Evolutionary conservation across 92 coral and sea anemone genomes (phyloP).

Genomic region (Phymanthus crucifer): DNA sequence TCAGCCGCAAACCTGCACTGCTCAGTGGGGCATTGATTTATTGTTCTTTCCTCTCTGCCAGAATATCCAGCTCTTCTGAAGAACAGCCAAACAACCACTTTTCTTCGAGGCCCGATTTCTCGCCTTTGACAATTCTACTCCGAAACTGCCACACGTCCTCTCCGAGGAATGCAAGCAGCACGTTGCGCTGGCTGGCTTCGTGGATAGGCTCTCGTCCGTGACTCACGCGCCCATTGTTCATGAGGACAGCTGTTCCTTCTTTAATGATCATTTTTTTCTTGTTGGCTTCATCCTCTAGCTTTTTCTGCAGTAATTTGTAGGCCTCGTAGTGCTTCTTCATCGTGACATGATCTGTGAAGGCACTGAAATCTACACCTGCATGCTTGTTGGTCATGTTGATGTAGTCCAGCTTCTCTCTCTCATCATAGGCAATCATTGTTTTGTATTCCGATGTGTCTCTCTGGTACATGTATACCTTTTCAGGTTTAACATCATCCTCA

Average conservation of each 20-base stretch:
- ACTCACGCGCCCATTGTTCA: slow-evolving; percentile 19
- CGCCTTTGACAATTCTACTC: slow-evolving; percentile 48
- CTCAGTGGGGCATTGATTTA: too few relatives aligned
- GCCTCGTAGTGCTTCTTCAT: slow-evolving; percentile 49
- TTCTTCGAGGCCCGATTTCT: too few relatives aligned
- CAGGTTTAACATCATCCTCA: slow-evolving; percentile 25
- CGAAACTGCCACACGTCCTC: slow-evolving; percentile 28
- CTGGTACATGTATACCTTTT: background rate
- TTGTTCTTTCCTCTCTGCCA: slow-evolving; percentile 26
- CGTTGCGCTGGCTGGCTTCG: background rate
- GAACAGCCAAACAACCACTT: too few relatives aligned
- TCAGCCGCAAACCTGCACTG: too few relatives aligned
- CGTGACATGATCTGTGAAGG: slow-evolving; percentile 13
- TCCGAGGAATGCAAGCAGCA: slow-evolving; percentile 7
- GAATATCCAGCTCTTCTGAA: slow-evolving; percentile 43
- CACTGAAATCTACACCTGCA: slow-evolving; percentile 23
- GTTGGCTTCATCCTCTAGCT: slow-evolving; percentile 37
- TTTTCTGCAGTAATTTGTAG: slow-evolving; percentile 23
- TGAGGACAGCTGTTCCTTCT: slow-evolving; percentile 13
- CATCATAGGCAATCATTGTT: slow-evolving; percentile 27
- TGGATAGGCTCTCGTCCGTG: slow-evolving; percentile 15
- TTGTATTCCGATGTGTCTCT: slow-evolving; percentile 4
- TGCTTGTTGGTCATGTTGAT: slow-evolving; percentile 21
- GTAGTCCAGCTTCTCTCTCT: slow-evolving; percentile 13
- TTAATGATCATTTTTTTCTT: slow-evolving; percentile 3